Base-by-base conservation (phyloP, 1,140 invertebrate species). In the Eupristina koningsbergeri region DNA sequence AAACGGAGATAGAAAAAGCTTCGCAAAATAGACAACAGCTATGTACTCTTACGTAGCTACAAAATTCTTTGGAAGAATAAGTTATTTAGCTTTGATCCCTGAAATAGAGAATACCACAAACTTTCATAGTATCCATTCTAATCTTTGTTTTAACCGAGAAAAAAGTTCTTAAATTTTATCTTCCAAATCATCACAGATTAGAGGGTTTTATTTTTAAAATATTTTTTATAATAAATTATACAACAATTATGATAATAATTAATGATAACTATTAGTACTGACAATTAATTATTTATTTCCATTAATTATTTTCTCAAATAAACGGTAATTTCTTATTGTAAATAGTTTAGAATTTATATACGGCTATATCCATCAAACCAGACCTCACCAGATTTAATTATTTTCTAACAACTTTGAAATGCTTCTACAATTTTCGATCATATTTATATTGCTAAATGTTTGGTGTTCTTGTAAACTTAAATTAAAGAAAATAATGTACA, bases 31-130 rank as follows among this genome's bases (percentile, higher is more conserved):
- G 39, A 71, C 67, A 71, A 71, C 36, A 71, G 39, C 36, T 26
- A 71, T 31, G 67, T 41, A n/a, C n/a, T n/a, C n/a, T n/a, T n/a
- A 71, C 67, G 15, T 71, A 71, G 67, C 36, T 71, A 71, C 41
- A 36, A 71, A 71, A 71, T 41, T 41, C 67, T 36, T 39, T 41
- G 39, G n/a, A 71, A 41, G 39, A n/a, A 26, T 71, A 71, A 71
- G 22, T 71, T 71, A 41, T 67, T 17, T 41, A 71, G 41, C 36
- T 71, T 71, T 13, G 39, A 41, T 41, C 36, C 19, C 41, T 36
- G 31, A 67, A 67, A 67, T 67, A n/a, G 64, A 15, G 36, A 58
- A 36, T 36, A 67, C 36, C 31, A 67, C 31, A 67, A 67, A 67
- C 64, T 67, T 36, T 67, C 36, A 67, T 67, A 67, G 36, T 36